A percentile compares a stretch with the other conserved stretches of the same genome.
phyloP scores from a whole-genome alignment of 1,140 invertebrate genomes.

The Contarinia nasturtii region DNA sequence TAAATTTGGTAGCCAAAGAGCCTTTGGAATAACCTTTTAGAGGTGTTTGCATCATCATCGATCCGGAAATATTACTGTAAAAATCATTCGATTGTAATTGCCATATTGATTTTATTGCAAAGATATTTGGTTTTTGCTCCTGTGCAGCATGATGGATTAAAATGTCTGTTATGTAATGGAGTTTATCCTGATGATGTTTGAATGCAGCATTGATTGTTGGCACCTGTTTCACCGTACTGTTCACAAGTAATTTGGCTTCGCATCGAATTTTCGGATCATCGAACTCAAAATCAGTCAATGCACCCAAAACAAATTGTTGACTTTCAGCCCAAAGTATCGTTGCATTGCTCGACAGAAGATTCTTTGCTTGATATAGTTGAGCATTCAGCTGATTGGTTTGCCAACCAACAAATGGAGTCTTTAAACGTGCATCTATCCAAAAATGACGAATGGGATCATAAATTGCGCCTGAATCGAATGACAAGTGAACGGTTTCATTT shows the following conservation, averaged over 20 bases:
- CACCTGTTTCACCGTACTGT: conserved; percentile 35
- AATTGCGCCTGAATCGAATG: conserved; percentile 22
- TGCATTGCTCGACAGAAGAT: conserved; percentile 18
- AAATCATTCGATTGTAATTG: conserved; percentile 21
- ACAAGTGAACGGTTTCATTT: conserved; percentile 28
- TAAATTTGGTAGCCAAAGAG: conserved; percentile 39
- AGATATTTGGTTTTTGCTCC: conserved; percentile 19
- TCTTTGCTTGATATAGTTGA: conserved; percentile 16
- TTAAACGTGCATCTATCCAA: conserved; percentile 28
- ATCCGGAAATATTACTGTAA: conserved; percentile 32
- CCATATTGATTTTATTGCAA: conserved; percentile 35
- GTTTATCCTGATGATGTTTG: conserved; percentile 29
- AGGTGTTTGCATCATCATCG: conserved; percentile 30
- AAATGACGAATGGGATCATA: conserved; percentile 16
- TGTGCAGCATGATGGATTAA: conserved; percentile 20
- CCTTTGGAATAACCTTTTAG: conserved; percentile 42
- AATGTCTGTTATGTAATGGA: conserved; percentile 28
- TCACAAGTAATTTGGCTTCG: conserved; percentile 28
- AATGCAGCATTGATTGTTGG: conserved; percentile 31
- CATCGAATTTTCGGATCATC: conserved; percentile 22
- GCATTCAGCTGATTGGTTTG: conserved; percentile 38
- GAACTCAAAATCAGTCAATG: conserved; percentile 26
- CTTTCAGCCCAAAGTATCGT: conserved; percentile 34
- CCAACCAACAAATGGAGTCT: conserved; percentile 57
- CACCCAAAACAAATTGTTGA: conserved; percentile 29